phyloP scores from a whole-genome alignment of 2,113 vertebrate species.

The Oplegnathus fasciatus region DNA sequence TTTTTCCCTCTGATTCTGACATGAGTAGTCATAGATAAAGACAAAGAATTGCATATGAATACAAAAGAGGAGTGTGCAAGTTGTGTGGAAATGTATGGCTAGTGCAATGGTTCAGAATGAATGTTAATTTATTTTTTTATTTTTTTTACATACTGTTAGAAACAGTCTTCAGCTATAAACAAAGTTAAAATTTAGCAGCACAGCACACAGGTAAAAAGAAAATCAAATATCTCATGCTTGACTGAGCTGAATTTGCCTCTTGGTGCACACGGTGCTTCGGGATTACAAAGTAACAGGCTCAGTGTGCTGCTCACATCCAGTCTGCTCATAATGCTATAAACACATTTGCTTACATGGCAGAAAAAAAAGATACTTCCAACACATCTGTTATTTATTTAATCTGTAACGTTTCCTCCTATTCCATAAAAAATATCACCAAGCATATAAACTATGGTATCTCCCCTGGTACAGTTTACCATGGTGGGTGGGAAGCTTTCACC shows the following conservation, averaged over 20 bases:
- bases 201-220: not conserved
- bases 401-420: not conserved
- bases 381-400: slow-evolving; percentile 2
- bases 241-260: not conserved
- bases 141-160: too few relatives aligned
- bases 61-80: not conserved
- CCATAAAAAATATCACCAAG: slow-evolving; percentile 3
- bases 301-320: not conserved
- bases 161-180: not conserved
- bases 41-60: not conserved
- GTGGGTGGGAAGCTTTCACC: not conserved
- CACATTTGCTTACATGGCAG: slow-evolving; percentile 27
- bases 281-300: not conserved
- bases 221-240: not conserved
- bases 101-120: not conserved
- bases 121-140: not conserved
- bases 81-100: not conserved
- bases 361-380: not conserved
- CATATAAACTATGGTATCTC: not conserved
- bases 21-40: not conserved
- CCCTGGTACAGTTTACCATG: not conserved
- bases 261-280: not conserved
- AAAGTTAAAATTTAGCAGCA: not conserved
- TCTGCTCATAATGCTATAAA: not conserved
- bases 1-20: not conserved